Evolutionary conservation across 1,140 invertebrate genomes (phyloP), one percentile per base, ranked within the genome.

Genomic region (Alviniconcha marisindica): DNA sequence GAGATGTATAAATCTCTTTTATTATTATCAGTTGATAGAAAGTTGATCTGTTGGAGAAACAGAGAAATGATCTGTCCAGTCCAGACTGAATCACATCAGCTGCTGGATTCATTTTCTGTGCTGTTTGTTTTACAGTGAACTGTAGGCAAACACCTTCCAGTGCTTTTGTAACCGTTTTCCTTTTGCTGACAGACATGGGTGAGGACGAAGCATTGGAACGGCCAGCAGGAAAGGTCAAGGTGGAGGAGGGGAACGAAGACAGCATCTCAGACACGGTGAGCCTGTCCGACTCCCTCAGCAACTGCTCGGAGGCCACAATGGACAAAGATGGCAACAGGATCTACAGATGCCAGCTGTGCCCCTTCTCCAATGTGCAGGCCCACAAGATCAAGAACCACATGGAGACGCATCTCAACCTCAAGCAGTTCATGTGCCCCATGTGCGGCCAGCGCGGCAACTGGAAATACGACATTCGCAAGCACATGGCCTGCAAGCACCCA

Each of bases 391-490:
- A 91, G 77, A 85, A 87, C 56, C 92, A 93, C 85, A 85, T 92
- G 36, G 90, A 90, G 10, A 92, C 91, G 0, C 92, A 93, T 77
- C 84, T 88, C 48, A 92, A 93, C 79, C 73, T 93, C 0, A 93
- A 92, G 77, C 87, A 86, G 51, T 93, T 91, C 83, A 91, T 91
- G 88, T 93, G 92, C 85, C 91, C 91, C 4, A 82, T 90, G 15
- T 93, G 92, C 88, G 91, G 91, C 21, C 85, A 88, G 18, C 83
- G 92, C 33, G 88, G 91, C 44, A 93, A 93, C 83, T 92, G 91
- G 89, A 92, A 92, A 81, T 93, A 92, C 92, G 92, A 93, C 80
- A 89, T 93, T 14, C 88, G 90, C 12, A 93, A 93, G 83, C 93
- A 93, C 77, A 91, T 93, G 63, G 84, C 87, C n/a, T 88, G 71